Evolutionary conservation across 2,113 vertebrate genomes (phyloP), one percentile per base, ranked within the genome.

Genomic region (Pseudopodoces humilis): DNA sequence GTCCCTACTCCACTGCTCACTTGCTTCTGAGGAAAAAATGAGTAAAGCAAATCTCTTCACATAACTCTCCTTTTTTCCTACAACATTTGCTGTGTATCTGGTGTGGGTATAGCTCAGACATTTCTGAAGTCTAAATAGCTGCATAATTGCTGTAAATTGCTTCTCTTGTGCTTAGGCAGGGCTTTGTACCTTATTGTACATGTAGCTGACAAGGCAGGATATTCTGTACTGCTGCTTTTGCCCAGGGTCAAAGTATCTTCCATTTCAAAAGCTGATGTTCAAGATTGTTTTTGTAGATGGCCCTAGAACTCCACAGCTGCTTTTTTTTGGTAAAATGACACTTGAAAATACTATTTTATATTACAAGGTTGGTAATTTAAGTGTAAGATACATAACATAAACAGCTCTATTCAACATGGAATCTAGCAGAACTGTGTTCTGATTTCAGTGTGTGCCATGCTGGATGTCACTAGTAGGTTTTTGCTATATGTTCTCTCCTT

Each of bases 121-220:
- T 63, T 83, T 78, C 39, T 70, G 0, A 49, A 90, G 22, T 31
- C n/a, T 72, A 9, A 89, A 28, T 22, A 23, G 19, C 46, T 86
- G 37, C 15, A 3, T 65, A 58, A 41, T 62, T 65, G 24, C n/a
- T 67, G 0, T 52, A 21, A 83, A 17, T 50, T 33, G 30, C 43
- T 88, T 65, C 41, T 63, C 49, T 68, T 58, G 23, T 53, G 41
- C 56, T 70, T 10, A 2, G 44, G 55, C 28, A 13, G 46, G 64
- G 49, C 8, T 49, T 83, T 21, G 5, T 31, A 41, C 23, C 12
- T 62, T 21, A 10, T 1, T 70, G 64, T 27, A 1, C 4, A 0
- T 33, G 18, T 15, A 24, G 16, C 8, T 68, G 58, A 35, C 31
- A 33, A 63, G 22, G 55, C 50, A 63, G 64, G 56, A 11, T 24